Conservation (phyloP, 2,888 invertebrate genomes). For the Nymphalis urticae region DNA sequence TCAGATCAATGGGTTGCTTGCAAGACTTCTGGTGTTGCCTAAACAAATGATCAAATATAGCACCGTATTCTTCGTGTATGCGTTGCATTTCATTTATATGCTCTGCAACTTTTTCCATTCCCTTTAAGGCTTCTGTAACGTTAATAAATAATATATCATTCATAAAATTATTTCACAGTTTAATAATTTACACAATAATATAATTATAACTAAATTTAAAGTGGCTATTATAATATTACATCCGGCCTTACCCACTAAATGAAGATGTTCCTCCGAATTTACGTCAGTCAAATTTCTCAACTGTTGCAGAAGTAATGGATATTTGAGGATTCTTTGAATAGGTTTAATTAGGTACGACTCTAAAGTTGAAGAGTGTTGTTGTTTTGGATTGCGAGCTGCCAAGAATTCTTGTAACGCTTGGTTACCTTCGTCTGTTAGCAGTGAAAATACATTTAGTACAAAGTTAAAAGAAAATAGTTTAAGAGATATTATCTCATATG, state of each 20-base stretch:
- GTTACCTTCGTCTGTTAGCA: slow-evolving; percentile 92
- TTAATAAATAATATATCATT: background rate
- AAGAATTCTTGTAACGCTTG: slow-evolving; percentile 97
- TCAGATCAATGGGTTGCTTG: slow-evolving; percentile 96
- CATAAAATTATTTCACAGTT: background rate
- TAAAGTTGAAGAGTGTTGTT: slow-evolving; percentile 97
- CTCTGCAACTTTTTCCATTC: slow-evolving; percentile 99
- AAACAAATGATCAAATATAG: slow-evolving; percentile 98
- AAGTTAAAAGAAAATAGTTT: background rate
- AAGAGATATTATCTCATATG: background rate
- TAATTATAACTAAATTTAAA: no score
- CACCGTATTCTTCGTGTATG: slow-evolving; percentile 99
- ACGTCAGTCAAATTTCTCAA: slow-evolving; percentile 96
- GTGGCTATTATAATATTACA: background rate
- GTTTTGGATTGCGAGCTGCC: slow-evolving; percentile 95
- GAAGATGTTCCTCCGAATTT: slow-evolving; percentile 95
- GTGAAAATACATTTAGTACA: slow-evolving; percentile 1
- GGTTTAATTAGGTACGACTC: slow-evolving; percentile 99
- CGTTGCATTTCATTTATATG: slow-evolving; percentile 99
- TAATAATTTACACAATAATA: background rate
- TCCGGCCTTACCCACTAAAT: slow-evolving; percentile 88
- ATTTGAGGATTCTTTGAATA: slow-evolving; percentile 98
- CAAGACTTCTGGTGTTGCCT: slow-evolving; percentile 97
- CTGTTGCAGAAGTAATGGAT: slow-evolving; percentile 96
- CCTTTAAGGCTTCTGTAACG: slow-evolving; percentile 92